Base-by-base conservation (phyloP, 2,113 vertebrate species). In the Lutjanus erythropterus region DNA sequence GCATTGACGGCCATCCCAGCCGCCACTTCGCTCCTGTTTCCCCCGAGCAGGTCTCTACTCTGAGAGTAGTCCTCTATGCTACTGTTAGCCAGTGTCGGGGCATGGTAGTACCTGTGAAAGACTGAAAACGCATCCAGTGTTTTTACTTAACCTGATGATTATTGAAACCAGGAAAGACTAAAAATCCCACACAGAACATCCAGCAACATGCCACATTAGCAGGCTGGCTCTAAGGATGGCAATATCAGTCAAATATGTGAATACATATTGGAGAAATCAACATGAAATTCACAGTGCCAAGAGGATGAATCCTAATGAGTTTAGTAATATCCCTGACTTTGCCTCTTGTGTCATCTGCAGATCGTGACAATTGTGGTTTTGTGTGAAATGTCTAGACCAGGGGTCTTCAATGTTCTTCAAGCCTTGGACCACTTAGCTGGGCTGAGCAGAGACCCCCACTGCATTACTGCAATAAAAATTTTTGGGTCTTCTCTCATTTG, bases 81-180 rank as follows among this genome's bases (percentile, higher is more conserved):
- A 53, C 87, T 78, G 86, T 95, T 95, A 56, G 86, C 81, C 75
- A 95, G 71, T 31, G 83, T 90, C 5, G 93, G 90, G 0, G 95
- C 75, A 31, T 95, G 91, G 93, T 99, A 98, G 88, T 97, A 97
- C 85, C 94, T 96, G 76, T 95, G 94, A 91, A 99, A 99, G 92
- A 99, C 98, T 99, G 90, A 61, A 71, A 89, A 50, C 16, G 71
- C 42, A 86, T 2, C 42, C 65, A 69, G 12, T 0, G 18, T 52
- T 77, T 52, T 77, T 8, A n/a, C 46, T 79, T 37, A 7, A 53
- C 4, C 21, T 23, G 19, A 55, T 15, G 39, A 23, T 33, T 4
- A 19, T 0, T 44, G 25, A 39, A 33, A 16, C 14, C 37, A 33
- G 2, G 5, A 55, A 46, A 37, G 10, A 46, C 27, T n/a, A 15